Base-by-base conservation (phyloP, 2,888 invertebrate species). In the Chironomus riparius region DNA sequence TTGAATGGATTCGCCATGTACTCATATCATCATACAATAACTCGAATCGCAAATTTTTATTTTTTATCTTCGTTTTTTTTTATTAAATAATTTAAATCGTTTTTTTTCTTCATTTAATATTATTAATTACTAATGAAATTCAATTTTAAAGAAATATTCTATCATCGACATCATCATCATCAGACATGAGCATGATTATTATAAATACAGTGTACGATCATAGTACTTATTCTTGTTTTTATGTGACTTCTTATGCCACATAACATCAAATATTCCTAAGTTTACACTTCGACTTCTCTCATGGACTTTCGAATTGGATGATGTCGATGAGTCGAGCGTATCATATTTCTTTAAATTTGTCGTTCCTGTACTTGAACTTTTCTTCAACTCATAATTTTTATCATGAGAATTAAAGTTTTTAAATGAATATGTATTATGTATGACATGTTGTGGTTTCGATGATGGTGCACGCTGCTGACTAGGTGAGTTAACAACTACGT, bases 191-290 rank as follows among this genome's bases (percentile, higher is more conserved):
- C 38, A 38, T 38, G 38, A 38, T 38, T 38, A 38, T 81, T 84
- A 84, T 78, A 84, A 82, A 81, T 84, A 84, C 77, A 84, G 79
- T 78, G 84, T 84, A 78, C 83, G 84, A 80, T 84, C 84, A 77
- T 84, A 84, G 78, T 84, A 81, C 80, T 84, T 84, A 80, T 84
- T 84, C 80, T 84, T 84, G 18, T 50, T 13, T 13, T 50, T 75
- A 70, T 84, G 83, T 79, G 84, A 84, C 80, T 84, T 84, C 81
- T 84, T 84, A 80, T 83, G 82, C 79, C 84, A 89, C 81, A 82
- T 93, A 93, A 93, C 93, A 93, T 78, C 93, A 80, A 95, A 87
- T 85, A 94, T 94, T 78, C 93, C 94, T 81, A 95, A 85, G 77
- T 94, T 94, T 79, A 74, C 74, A 48, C 74, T 74, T 22, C 74